These are phyloP conservation scores for Strix uralensis DNA, from an alignment of 2,113 vertebrate species.

Conservation along the genomic window DNA sequence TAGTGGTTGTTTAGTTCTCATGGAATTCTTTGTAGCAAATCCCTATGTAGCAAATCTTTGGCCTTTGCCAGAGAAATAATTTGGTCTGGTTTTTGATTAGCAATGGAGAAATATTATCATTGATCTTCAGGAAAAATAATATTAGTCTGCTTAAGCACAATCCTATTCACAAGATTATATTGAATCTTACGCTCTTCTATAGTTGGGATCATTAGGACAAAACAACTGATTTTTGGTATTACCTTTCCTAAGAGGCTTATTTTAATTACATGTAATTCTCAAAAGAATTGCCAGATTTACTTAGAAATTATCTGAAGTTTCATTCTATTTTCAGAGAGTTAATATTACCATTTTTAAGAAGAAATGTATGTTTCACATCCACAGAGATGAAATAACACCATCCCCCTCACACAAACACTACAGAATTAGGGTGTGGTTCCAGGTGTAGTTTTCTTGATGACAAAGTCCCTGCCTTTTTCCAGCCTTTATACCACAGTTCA, in stretches of 20 bases:
- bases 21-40: background rate
- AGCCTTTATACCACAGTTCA: background rate
- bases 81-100: background rate
- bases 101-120: background rate
- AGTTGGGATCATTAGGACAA: background rate
- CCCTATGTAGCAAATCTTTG: background rate
- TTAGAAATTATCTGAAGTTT: background rate
- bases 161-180: background rate
- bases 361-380: background rate
- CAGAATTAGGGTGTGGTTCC: background rate
- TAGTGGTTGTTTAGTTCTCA: background rate
- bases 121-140: background rate
- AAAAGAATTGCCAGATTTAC: background rate
- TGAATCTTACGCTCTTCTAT: background rate
- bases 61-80: background rate
- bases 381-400: background rate
- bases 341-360: background rate
- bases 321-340: background rate
- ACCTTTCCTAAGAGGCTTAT: background rate
- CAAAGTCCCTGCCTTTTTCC: constrained; percentile 11
- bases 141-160: background rate
- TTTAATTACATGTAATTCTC: background rate
- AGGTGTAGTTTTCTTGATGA: background rate
- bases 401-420: background rate
- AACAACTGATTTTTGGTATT: background rate